Evolutionary conservation across 53 echinoderm and acorn worm species (phyloP).

Genomic region (Hippasteria phrygiana): DNA sequence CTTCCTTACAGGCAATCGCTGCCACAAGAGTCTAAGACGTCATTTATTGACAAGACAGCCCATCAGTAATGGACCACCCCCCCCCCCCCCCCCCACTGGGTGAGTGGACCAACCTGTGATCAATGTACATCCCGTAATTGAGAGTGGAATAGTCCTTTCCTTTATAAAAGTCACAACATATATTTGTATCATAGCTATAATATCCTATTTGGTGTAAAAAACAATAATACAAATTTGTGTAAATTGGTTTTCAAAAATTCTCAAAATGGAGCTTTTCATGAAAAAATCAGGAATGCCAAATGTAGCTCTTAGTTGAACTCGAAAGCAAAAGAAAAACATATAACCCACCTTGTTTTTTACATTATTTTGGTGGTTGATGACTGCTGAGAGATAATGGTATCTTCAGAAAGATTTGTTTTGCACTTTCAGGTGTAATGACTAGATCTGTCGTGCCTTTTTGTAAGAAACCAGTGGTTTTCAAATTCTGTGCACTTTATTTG

Average conservation of each 20-base stretch:
- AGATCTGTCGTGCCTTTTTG: no score
- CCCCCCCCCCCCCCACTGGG: background rate
- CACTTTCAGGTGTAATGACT: no score
- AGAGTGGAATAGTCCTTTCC: background rate
- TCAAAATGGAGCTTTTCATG: background rate
- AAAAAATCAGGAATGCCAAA: background rate
- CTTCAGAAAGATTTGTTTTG: no score
- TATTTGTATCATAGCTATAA: background rate
- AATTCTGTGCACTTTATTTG: no score
- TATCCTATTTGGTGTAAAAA: background rate
- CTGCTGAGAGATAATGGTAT: no score
- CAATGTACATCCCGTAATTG: constrained; percentile 1
- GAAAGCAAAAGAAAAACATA: no score
- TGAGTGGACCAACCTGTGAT: constrained; percentile 22
- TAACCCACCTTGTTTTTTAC: no score
- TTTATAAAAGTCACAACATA: constrained; percentile 1
- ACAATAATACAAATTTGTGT: background rate
- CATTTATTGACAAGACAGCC: background rate
- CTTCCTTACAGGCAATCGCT: constrained; percentile 56
- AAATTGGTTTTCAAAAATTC: background rate
- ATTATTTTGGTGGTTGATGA: no score
- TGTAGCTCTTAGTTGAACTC: no score
- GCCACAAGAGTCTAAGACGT: constrained; percentile 59
- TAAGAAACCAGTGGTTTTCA: no score
- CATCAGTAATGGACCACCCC: background rate